Conservation (phyloP, 2,888 invertebrate species). For the Athetis lepigone region DNA sequence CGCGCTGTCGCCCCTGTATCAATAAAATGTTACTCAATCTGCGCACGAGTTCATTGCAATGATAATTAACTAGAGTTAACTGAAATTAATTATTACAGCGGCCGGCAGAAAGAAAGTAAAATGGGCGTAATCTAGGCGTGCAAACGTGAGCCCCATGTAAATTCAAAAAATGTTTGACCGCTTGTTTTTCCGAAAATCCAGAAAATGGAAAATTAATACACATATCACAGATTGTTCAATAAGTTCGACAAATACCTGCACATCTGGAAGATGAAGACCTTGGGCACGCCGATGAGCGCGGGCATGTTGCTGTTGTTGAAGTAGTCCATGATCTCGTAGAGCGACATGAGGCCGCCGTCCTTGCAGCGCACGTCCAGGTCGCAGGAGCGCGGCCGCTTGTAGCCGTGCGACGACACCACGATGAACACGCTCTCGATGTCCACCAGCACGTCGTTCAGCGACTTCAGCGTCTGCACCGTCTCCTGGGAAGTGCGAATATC, state of each 20-base stretch:
- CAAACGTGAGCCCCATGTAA: too few species aligned
- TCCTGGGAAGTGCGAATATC: slow-evolving; percentile 64
- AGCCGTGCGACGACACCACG: slow-evolving; percentile 93
- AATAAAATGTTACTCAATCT: neutral
- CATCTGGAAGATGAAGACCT: slow-evolving; percentile 94
- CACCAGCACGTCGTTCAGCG: slow-evolving; percentile 77
- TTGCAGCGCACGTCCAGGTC: slow-evolving; percentile 91
- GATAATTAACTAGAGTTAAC: too few species aligned
- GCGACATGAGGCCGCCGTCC: slow-evolving; percentile 88
- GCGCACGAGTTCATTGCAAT: neutral
- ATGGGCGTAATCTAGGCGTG: too few species aligned
- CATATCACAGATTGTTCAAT: too few species aligned
- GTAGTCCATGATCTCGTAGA: slow-evolving; percentile 89
- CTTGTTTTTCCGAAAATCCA: too few species aligned
- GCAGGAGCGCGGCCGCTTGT: slow-evolving; percentile 78
- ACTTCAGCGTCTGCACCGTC: slow-evolving; percentile 81
- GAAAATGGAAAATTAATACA: too few species aligned
- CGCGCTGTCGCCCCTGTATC: slow-evolving; percentile 71
- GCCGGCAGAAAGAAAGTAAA: too few species aligned
- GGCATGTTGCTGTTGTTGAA: slow-evolving; percentile 91
- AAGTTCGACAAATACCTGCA: too few species aligned
- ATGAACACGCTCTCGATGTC: slow-evolving; percentile 91
- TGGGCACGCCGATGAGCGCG: slow-evolving; percentile 91
- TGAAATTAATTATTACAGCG: too few species aligned
- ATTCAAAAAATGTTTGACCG: too few species aligned